Conservation (phyloP, 2,113 vertebrate species). For the Pluvialis apricaria region DNA sequence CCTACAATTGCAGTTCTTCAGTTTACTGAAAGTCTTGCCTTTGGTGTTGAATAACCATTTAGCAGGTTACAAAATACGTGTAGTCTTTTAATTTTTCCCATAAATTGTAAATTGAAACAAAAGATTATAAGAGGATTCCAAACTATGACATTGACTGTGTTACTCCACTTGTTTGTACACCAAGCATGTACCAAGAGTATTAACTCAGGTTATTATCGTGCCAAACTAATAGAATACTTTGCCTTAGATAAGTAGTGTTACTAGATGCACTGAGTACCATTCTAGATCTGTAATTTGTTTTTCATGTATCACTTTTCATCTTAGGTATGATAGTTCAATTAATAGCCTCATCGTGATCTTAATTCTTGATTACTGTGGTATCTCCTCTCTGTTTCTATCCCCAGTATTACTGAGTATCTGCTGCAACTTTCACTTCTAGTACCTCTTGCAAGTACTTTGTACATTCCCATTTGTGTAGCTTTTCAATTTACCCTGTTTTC, state of each 20-base stretch:
- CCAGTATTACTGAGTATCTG: not conserved
- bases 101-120: slow-evolving; percentile 3
- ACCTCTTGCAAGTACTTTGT: not conserved
- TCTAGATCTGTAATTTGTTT: not conserved
- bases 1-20: not conserved
- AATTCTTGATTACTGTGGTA: not conserved
- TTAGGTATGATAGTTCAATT: not conserved
- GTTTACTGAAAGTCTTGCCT: not conserved
- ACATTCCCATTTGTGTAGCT: not conserved
- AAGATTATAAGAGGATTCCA: not conserved
- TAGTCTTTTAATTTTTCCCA: not conserved
- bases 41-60: not conserved
- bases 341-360: not conserved
- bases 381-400: not conserved
- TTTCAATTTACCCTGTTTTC: not conserved
- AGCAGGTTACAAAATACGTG: not conserved
- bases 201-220: slow-evolving; percentile 43
- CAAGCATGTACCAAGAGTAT: not conserved
- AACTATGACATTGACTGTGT: not conserved
- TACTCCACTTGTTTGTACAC: not conserved
- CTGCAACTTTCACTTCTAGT: not conserved
- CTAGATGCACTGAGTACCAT: not conserved
- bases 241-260: slow-evolving; percentile 13
- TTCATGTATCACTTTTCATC: not conserved
- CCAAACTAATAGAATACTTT: slow-evolving; percentile 26